These are phyloP conservation scores for Hydropotes inermis DNA, from an alignment of 2,113 vertebrate genomes.

Conservation along the genomic window DNA sequence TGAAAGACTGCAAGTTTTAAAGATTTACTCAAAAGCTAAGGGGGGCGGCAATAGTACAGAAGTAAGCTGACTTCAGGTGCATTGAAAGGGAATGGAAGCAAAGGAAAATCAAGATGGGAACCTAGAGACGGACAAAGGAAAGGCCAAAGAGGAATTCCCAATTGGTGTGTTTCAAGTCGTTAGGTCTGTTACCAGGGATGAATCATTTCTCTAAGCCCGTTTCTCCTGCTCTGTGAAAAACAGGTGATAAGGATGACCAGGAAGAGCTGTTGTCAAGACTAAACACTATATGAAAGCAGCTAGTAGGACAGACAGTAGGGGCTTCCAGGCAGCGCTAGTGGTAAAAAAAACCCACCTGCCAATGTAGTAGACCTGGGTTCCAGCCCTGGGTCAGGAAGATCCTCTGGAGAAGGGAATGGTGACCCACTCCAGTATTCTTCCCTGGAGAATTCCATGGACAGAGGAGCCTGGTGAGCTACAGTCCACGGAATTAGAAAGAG, in stretches of 20 bases:
- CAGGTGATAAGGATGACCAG: neutral
- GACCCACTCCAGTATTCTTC: neutral
- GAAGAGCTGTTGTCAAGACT: neutral
- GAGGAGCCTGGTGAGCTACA: neutral
- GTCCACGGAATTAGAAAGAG: neutral
- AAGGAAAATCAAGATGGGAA: neutral
- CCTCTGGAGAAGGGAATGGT: neutral
- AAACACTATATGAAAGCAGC: neutral
- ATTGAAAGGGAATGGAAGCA: neutral
- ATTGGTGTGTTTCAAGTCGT: neutral
- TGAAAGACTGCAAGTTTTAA: neutral
- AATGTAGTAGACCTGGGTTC: neutral
- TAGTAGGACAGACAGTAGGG: neutral
- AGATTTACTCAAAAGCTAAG: neutral
- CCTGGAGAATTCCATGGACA: neutral
- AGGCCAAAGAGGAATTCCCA: neutral
- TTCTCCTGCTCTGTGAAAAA: slow-evolving; percentile 30
- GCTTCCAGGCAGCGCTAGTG: neutral
- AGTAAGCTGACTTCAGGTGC: neutral
- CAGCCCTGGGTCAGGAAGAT: neutral
- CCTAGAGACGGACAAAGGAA: neutral
- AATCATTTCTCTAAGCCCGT: neutral
- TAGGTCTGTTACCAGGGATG: neutral
- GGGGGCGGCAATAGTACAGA: neutral
- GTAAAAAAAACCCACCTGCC: neutral